These are phyloP conservation scores for Hydrolagus colliei DNA, from an alignment of 2,797 vertebrate genomes.

Conservation along the genomic window DNA sequence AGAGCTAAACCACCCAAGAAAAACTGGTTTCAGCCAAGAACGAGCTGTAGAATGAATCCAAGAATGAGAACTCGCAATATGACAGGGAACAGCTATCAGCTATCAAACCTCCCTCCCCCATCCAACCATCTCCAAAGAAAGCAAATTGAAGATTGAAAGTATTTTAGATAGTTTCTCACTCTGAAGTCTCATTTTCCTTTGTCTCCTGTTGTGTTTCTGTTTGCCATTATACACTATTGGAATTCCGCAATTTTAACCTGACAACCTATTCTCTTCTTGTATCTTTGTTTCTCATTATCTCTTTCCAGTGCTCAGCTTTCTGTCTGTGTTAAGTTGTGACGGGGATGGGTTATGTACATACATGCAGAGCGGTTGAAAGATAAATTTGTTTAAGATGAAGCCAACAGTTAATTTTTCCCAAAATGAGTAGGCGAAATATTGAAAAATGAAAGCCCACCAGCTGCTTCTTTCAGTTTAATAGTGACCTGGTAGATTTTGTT, in stretches of 20 bases:
- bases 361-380: not conserved
- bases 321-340: not conserved
- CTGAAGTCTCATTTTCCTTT: not conserved
- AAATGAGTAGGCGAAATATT: not conserved
- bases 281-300: not conserved
- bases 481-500: not conserved
- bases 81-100: too few relatives aligned
- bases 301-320: not conserved
- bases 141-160: too few relatives aligned
- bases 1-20: too few relatives aligned
- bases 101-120: too few relatives aligned
- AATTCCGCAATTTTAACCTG: not conserved
- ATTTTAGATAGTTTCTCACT: too few relatives aligned
- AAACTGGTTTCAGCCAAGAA: too few relatives aligned
- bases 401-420: not conserved
- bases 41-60: too few relatives aligned
- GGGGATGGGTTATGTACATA: not conserved
- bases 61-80: too few relatives aligned
- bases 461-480: not conserved
- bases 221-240: not conserved
- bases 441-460: not conserved
- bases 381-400: not conserved
- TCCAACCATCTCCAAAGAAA: too few relatives aligned
- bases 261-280: not conserved
- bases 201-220: not conserved